Evolutionary conservation across 2,113 vertebrate genomes (phyloP).

Genomic region (Thermophis baileyi): DNA sequence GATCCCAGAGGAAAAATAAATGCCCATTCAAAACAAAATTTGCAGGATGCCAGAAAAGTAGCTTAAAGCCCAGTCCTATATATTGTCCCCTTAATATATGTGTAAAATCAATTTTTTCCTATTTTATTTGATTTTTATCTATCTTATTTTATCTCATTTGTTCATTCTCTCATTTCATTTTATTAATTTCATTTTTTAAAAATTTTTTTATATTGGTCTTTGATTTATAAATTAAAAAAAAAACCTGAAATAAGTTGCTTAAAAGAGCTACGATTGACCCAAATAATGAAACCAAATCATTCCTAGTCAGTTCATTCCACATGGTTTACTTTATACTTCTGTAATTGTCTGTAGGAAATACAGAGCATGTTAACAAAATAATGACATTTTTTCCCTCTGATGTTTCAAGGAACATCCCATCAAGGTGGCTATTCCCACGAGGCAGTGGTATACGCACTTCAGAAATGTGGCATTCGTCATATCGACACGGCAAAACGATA

Average conservation of each 20-base stretch:
- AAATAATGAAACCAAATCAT: not conserved
- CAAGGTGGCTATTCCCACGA: constrained; percentile 72
- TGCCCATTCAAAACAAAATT: not conserved
- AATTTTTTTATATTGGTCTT: not conserved
- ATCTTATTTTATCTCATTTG: not conserved
- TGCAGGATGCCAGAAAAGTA: not conserved
- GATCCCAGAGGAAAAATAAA: not conserved
- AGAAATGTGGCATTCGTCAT: constrained; percentile 70
- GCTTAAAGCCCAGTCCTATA: not conserved
- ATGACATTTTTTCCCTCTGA: not conserved
- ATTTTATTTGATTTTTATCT: not conserved
- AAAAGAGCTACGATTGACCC: not conserved
- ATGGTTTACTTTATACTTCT: not conserved
- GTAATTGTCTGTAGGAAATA: not conserved
- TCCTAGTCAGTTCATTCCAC: not conserved
- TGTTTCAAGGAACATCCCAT: constrained; percentile 72
- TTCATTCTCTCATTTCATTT: not conserved
- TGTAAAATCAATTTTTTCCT: not conserved
- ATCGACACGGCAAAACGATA: constrained; percentile 79
- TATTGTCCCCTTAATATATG: not conserved
- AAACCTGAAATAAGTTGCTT: not conserved
- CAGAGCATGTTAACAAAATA: not conserved
- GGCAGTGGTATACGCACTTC: constrained; percentile 70
- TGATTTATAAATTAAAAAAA: not conserved
- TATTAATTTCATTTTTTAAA: not conserved